Evolutionary conservation across 1,140 invertebrate species (phyloP).

Genomic region (Thrips palmi): DNA sequence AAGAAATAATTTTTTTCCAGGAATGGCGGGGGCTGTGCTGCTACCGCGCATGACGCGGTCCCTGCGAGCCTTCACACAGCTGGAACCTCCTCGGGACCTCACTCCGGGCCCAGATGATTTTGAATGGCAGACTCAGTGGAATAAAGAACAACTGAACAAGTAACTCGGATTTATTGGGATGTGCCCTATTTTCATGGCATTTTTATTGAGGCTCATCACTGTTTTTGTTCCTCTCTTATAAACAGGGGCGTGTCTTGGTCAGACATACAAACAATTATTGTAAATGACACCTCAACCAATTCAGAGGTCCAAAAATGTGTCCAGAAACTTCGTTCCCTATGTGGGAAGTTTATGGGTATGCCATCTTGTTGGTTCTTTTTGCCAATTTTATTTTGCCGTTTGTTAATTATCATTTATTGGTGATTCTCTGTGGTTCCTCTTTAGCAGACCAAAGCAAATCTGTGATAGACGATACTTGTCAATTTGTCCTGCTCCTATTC

Average conservation of each 20-base stretch:
- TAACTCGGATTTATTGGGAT: no score
- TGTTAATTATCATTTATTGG: no score
- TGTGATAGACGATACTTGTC: no score
- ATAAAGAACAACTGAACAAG: slow-evolving; percentile 10
- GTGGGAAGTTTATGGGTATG: no score
- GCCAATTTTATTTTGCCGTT: no score
- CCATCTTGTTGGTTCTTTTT: no score
- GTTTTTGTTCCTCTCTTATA: slow-evolving; percentile 9
- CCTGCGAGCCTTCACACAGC: slow-evolving; percentile 15
- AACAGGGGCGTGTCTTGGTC: slow-evolving; percentile 16
- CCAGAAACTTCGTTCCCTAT: no score
- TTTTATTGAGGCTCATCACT: slow-evolving; percentile 1
- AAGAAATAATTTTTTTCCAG: no score
- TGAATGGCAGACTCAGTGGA: slow-evolving; percentile 11
- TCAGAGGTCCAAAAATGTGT: slow-evolving; percentile 4
- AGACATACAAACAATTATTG: slow-evolving; percentile 13
- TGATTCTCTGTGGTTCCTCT: no score
- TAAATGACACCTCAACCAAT: slow-evolving; percentile 11
- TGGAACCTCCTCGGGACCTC: slow-evolving; percentile 14
- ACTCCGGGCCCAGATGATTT: slow-evolving; percentile 10
- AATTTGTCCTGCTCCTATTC: no score
- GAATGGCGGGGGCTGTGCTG: slow-evolving; percentile 7
- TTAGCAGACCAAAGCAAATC: no score
- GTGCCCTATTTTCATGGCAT: no score
- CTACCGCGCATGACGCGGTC: slow-evolving; percentile 17